Base-by-base conservation (phyloP, 2,113 vertebrate genomes). In the Lepisosteus osseus region DNA sequence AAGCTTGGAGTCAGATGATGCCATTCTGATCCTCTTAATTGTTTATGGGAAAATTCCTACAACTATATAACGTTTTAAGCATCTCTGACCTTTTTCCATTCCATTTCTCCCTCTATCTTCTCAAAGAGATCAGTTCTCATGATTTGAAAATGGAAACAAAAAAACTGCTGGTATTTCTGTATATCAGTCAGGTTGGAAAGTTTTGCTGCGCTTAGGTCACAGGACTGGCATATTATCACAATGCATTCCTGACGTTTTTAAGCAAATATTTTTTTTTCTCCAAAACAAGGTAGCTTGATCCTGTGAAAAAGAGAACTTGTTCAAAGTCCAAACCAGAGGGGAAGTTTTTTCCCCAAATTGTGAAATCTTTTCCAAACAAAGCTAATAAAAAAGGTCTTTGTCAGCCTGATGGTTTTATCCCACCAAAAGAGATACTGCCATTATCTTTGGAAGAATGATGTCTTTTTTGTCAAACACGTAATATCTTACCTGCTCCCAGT, bases 1-100 rank as follows among this genome's bases (percentile, higher is more conserved):
- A 47, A 68, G 9, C 9, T 51, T 9, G 9, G 47, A 51, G 47
- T 51, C 47, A 47, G 14, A 54, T 41, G 42, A 13, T 70, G 15
- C 76, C 54, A 81, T 86, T 86, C 76, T 84, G 79, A 68, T 75
- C 29, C 29, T 29, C 5, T 43, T 17, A 72, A 71, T 83, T 79
- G 82, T 77, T 83, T 80, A 78, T 76, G 82, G 76, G 74, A 69
- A 80, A 70, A 85, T 69, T 74, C 80, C 62, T 56, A 7, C 47
- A 54, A 74, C 29, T 82, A 80, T 75, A 76, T 73, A 67, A 54
- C 59, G 15, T 5, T 57, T 55, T 40, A 7, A 15, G 7, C 40
- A 44, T 61, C 41, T 43, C 42, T 40, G 12, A 13, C 13, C 57
- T 15, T 54, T 54, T 61, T 43, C 29, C 57, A 29, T 64, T 64